A percentile compares a stretch with the other conserved stretches of the same genome.
These are phyloP conservation scores for Apis dorsata DNA, from an alignment of 1,140 invertebrate species.

Conservation along the genomic window DNA sequence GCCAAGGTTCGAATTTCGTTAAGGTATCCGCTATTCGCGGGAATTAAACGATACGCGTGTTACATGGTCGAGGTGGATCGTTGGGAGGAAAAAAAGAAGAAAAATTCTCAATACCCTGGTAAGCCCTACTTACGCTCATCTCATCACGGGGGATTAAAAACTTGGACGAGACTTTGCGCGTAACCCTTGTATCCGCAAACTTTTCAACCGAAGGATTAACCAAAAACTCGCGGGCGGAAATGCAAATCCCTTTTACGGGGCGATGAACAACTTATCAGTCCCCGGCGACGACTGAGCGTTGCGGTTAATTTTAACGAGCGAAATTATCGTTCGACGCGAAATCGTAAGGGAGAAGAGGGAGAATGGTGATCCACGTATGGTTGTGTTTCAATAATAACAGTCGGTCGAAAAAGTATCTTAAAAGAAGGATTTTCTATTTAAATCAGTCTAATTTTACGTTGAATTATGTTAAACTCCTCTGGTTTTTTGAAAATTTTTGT, in stretches of 20 bases:
- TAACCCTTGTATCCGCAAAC: not conserved
- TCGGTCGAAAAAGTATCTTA: too few species aligned
- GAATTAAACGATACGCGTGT: slow-evolving; percentile 29
- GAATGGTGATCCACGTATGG: too few species aligned
- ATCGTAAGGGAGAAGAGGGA: not conserved
- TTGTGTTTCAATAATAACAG: too few species aligned
- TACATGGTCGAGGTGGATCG: not conserved
- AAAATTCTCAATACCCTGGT: slow-evolving; percentile 3
- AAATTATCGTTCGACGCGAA: not conserved
- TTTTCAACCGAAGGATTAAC: slow-evolving; percentile 9
- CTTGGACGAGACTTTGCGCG: not conserved
- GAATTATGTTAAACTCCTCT: too few species aligned
- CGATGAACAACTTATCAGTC: not conserved
- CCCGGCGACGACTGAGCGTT: not conserved
- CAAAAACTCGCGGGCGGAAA: not conserved
- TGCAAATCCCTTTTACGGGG: not conserved
- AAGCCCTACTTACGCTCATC: slow-evolving; percentile 1
- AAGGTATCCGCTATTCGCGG: slow-evolving; percentile 41
- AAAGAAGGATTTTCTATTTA: too few species aligned
- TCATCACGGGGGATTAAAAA: slow-evolving; percentile 14
- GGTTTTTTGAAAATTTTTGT: too few species aligned
- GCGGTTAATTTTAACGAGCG: not conserved
- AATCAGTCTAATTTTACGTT: too few species aligned
- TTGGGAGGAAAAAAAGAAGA: too few species aligned
- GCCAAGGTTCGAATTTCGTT: slow-evolving; percentile 61